Evolutionary conservation across 1,140 invertebrate genomes (phyloP), one percentile per base, ranked within the genome.

Genomic region (Phthorimaea operculella): DNA sequence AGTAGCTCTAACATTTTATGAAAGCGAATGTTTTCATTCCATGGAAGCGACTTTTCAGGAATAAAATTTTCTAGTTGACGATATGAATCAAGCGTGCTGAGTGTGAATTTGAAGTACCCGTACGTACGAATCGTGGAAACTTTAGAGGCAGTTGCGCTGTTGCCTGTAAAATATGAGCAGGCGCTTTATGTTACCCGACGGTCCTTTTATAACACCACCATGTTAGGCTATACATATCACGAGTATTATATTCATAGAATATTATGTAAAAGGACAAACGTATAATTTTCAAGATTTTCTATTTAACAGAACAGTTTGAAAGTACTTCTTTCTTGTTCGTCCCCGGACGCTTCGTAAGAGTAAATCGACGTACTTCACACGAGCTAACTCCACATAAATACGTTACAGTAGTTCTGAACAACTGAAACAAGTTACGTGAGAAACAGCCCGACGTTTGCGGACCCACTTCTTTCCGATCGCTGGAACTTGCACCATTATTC

Each of bases 141-240:
- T 39, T 39, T 39, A 39, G 36, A 3, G n/a, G 36, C 36, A 39
- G 36, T 39, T 39, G 10, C n/a, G 1, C 36, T 9, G 8, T 39
- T 39, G 36, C 36, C 36, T 39, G 36, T 39, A n/a, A 39, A 39
- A 39, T 39, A 39, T 39, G 36, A 12, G 36, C n/a, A 39, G 36
- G 12, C 57, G 36, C 9, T 62, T 59, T 62, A 64, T 57, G 52
- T 57, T 57, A 51, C 64, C 57, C 54, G 34, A 54, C 36, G 61
- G 58, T 51, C 54, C 64, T 63, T 66, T 66, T 60, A 60, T 49
- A 52, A 39, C 52, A 48, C 49, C 60, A 54, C 54, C 51, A 55
- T 64, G 56, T 58, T 57, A 55, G 18, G 47, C 33, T 39, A 39
- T 39, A 12, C n/a, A 39, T 39, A 5, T 39, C 36, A 39, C 36